phyloP scores from a whole-genome alignment of 2,888 invertebrate species.

The Drosophila anomalata region DNA sequence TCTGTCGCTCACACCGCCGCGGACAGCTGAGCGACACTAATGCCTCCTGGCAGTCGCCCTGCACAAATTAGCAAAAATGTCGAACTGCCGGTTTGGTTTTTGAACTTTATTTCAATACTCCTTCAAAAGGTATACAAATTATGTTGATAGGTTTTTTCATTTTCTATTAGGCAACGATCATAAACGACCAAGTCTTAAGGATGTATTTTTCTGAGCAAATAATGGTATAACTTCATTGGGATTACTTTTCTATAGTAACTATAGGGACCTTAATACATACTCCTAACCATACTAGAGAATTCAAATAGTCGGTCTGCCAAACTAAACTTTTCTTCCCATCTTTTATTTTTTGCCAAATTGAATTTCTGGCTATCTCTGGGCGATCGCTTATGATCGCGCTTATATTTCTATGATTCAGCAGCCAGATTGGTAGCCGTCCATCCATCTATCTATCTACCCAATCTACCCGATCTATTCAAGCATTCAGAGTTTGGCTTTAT shows the following conservation, averaged over 20 bases:
- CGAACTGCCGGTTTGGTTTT: conserved; percentile 49
- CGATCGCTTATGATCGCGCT: conserved; percentile 72
- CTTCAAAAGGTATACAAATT: conserved; percentile 20
- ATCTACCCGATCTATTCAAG: conserved; percentile 10
- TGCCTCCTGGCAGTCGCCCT: conserved; percentile 72
- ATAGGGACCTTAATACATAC: neutral
- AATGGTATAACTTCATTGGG: neutral
- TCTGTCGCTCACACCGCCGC: conserved; percentile 52
- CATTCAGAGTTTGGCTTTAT: conserved; percentile 40
- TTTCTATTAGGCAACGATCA: too few relatives aligned
- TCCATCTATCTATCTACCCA: conserved; percentile 34
- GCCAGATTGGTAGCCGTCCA: conserved; percentile 72
- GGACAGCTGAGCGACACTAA: conserved; percentile 78
- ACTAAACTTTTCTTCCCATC: neutral
- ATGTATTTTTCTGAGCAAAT: too few relatives aligned
- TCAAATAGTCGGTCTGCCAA: neutral
- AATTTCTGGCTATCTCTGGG: conserved; percentile 55
- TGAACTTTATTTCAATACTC: conserved; percentile 23
- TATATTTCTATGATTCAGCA: conserved; percentile 75
- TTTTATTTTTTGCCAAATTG: conserved; percentile 25
- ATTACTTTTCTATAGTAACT: neutral
- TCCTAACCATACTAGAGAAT: neutral
- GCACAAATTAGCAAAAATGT: conserved; percentile 69
- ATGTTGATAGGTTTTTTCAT: neutral
- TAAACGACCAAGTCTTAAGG: too few relatives aligned